These are phyloP conservation scores for Progne subis DNA, from an alignment of 2,113 vertebrate genomes.

Conservation along the genomic window DNA sequence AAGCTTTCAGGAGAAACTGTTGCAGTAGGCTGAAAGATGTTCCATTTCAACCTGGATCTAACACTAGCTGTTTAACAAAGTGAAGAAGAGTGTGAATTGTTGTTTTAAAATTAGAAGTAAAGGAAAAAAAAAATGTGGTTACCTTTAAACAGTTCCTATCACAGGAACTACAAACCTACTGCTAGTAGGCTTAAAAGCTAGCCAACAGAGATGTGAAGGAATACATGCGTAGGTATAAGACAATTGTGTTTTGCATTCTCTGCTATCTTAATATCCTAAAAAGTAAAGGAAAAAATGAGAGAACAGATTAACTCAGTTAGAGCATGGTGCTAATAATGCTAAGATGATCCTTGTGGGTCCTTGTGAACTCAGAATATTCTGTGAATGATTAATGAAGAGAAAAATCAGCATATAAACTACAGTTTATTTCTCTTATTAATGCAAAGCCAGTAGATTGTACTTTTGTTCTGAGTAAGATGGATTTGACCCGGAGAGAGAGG, in stretches of 20 bases:
- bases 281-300: neutral
- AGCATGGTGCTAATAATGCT: neutral
- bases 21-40: neutral
- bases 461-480: neutral
- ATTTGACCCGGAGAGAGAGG: neutral
- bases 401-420: fast-evolving
- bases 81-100: fast-evolving
- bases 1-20: neutral
- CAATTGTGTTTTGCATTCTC: neutral
- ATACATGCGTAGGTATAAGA: neutral
- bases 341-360: neutral
- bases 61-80: neutral
- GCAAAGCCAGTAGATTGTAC: neutral
- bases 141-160: neutral
- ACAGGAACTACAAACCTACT: neutral
- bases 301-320: neutral
- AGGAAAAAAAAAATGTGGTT: neutral
- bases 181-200: neutral
- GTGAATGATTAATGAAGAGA: neutral
- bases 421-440: neutral
- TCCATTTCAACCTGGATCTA: neutral
- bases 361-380: neutral
- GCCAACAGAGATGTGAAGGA: neutral
- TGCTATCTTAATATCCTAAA: neutral
- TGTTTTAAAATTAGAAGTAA: neutral